These are phyloP conservation scores for Donacobius atricapilla DNA, from an alignment of 2,113 vertebrate genomes.

Conservation along the genomic window DNA sequence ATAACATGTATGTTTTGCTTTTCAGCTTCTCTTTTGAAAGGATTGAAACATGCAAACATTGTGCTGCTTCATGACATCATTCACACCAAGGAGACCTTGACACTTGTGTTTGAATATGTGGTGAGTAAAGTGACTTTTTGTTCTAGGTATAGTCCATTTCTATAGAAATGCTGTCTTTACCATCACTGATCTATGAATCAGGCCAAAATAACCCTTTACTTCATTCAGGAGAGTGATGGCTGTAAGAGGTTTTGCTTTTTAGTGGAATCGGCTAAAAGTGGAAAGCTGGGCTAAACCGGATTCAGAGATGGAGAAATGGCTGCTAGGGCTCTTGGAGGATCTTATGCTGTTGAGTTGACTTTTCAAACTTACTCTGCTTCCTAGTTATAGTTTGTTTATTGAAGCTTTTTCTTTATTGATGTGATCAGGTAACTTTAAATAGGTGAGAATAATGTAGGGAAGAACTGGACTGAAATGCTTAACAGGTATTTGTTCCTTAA, in stretches of 20 bases:
- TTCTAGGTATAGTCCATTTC: background rate
- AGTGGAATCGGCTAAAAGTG: background rate
- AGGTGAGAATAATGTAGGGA: background rate
- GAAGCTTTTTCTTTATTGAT: background rate
- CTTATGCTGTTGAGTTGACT: background rate
- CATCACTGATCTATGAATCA: background rate
- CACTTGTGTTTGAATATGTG: conserved; percentile 98
- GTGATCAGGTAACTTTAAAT: background rate
- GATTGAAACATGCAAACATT: conserved; percentile 95
- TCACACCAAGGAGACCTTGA: conserved; percentile 97
- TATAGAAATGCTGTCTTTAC: background rate
- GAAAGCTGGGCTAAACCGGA: background rate
- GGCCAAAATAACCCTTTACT: background rate
- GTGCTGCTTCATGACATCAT: conserved; percentile 98
- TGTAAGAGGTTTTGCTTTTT: background rate
- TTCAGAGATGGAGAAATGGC: background rate
- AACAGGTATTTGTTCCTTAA: background rate
- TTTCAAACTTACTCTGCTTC: background rate
- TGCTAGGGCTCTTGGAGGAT: background rate
- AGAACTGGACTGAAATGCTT: background rate
- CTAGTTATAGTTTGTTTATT: background rate
- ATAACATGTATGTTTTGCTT: conserved; percentile 50
- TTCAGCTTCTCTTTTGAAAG: conserved; percentile 94
- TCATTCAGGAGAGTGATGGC: background rate
- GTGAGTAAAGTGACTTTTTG: conserved; percentile 76